phyloP scores from a whole-genome alignment of 2,113 vertebrate species.

The Scatophagus argus region DNA sequence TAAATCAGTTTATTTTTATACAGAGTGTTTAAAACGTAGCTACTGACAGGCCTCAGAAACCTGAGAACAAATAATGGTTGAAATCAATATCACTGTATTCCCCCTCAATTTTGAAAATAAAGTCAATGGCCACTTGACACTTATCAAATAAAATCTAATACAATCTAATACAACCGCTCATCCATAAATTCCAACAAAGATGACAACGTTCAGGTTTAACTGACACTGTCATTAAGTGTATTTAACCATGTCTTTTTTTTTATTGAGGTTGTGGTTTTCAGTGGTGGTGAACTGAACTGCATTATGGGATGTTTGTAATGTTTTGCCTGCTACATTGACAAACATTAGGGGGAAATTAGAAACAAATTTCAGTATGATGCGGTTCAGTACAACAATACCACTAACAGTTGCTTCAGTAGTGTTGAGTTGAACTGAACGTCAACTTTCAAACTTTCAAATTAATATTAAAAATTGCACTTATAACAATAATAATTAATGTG shows the following conservation, averaged over 20 bases:
- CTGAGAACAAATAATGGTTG: neutral
- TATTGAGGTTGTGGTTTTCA: neutral
- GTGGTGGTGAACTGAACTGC: neutral
- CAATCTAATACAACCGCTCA: neutral
- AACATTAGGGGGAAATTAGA: neutral
- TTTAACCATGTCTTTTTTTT: neutral
- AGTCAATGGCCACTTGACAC: neutral
- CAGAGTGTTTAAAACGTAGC: neutral
- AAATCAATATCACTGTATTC: neutral
- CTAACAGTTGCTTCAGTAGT: neutral
- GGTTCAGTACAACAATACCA: neutral
- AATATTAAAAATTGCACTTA: no score
- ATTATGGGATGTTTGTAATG: neutral
- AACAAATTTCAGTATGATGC: neutral
- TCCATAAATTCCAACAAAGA: neutral
- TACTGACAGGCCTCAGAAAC: neutral
- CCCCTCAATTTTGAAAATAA: neutral
- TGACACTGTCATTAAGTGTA: neutral
- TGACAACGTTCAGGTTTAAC: neutral
- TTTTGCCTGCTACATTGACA: neutral
- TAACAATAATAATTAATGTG: no score
- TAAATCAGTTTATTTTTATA: slow-evolving; percentile 1
- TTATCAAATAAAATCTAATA: neutral
- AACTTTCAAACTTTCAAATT: no score
- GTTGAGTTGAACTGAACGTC: no score